Evolutionary conservation across 1,140 invertebrate species (phyloP).

Genomic region (Cyclargus thomasi): DNA sequence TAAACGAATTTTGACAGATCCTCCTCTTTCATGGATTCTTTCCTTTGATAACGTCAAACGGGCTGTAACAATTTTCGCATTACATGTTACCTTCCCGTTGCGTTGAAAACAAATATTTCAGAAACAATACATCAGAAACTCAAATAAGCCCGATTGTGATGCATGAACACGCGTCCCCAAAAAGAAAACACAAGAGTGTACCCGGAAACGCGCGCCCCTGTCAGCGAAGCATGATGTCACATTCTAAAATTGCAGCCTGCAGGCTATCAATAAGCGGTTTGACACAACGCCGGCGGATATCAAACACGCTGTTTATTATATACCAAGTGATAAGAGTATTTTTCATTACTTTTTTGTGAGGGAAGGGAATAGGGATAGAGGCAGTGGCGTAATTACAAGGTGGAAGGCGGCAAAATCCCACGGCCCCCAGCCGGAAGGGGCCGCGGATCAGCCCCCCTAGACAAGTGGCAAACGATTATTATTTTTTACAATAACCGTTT

Average conservation of each 20-base stretch:
- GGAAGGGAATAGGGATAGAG: no score
- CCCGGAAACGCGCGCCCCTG: slow-evolving; percentile 7
- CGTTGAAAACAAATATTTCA: background rate
- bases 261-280: slow-evolving; percentile 2
- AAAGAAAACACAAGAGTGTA: background rate
- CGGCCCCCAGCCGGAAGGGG: no score
- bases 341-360: background rate
- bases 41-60: no score
- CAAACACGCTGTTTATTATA: background rate
- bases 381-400: no score
- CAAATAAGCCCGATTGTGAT: background rate
- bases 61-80: no score
- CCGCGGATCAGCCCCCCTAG: no score
- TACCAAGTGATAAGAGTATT: background rate
- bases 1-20: no score
- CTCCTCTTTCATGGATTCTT: no score
- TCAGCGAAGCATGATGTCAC: slow-evolving; percentile 12
- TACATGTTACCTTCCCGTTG: no score
- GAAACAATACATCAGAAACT: background rate
- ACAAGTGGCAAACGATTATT: no score
- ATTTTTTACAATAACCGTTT: no score
- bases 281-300: background rate
- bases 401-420: no score
- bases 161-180: background rate
- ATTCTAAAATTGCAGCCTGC: slow-evolving; percentile 14